phyloP scores from a whole-genome alignment of 2,113 vertebrate genomes.

The Passer domesticus region DNA sequence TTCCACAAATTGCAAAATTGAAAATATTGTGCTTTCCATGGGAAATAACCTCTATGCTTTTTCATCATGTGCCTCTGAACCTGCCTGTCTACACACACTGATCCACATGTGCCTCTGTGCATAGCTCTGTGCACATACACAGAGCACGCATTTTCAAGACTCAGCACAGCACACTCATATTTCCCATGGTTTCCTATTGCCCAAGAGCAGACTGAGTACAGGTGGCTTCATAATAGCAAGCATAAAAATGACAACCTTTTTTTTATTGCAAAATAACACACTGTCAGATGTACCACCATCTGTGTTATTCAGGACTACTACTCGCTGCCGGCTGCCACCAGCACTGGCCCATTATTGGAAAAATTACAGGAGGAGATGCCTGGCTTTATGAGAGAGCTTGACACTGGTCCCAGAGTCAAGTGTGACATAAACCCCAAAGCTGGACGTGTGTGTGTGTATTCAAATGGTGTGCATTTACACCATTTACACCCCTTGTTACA shows the following conservation, averaged over 20 bases:
- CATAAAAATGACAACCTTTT: conserved; percentile 70
- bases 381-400: conserved; percentile 58
- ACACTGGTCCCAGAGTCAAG: conserved; percentile 63
- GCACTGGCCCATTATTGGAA: conserved; percentile 26
- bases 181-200: not conserved
- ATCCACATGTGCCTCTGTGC: not conserved
- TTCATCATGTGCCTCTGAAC: not conserved
- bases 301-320: conserved; percentile 64
- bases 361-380: conserved; percentile 51
- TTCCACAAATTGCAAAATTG: not conserved
- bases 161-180: not conserved
- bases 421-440: conserved; percentile 56
- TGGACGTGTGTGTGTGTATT: not conserved
- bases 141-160: not conserved
- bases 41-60: fast-evolving
- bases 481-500: not conserved
- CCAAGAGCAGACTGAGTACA: conserved; percentile 50
- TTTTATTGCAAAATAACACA: conserved; percentile 68
- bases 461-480: conserved; percentile 12
- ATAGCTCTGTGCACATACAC: not conserved
- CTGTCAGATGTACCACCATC: conserved; percentile 72
- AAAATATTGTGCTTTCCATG: not conserved
- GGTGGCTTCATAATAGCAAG: conserved; percentile 64
- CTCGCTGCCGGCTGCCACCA: conserved; percentile 63
- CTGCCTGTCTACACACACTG: not conserved